phyloP scores from a whole-genome alignment of 2,797 vertebrate genomes.

The Characodon lateralis region DNA sequence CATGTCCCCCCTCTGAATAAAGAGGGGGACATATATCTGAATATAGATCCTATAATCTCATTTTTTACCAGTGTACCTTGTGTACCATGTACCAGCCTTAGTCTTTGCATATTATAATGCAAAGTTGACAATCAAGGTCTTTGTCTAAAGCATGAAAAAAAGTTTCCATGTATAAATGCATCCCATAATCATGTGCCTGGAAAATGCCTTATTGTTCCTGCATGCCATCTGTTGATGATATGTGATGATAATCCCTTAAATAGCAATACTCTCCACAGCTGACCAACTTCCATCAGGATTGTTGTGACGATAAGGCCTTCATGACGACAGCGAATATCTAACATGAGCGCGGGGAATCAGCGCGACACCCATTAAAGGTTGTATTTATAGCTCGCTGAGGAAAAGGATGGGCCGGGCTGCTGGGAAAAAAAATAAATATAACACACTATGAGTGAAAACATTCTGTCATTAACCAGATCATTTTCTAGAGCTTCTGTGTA shows the following conservation, averaged over 20 bases:
- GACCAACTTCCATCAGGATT: conserved; percentile 20
- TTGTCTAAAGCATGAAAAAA: background rate
- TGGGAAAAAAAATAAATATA: conserved; percentile 5
- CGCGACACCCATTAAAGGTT: conserved; percentile 2
- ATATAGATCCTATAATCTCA: background rate
- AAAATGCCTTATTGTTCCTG: conserved; percentile 39
- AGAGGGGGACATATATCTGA: no score
- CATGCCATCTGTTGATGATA: conserved; percentile 34
- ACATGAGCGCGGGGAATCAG: conserved; percentile 10
- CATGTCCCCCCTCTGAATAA: background rate
- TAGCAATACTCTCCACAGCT: conserved; percentile 21
- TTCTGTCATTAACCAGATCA: conserved; percentile 12
- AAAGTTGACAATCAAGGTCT: background rate
- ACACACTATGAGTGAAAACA: conserved; percentile 8
- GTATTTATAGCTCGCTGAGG: conserved; percentile 21
- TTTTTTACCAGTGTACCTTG: no score
- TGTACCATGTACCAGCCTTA: background rate
- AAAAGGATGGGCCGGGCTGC: conserved; percentile 9
- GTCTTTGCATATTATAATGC: background rate
- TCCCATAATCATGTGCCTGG: conserved; percentile 21
- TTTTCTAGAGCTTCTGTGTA: background rate
- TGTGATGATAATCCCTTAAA: conserved; percentile 36
- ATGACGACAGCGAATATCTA: conserved; percentile 7
- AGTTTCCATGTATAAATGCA: conserved; percentile 12
- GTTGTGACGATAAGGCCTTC: conserved; percentile 20